Percentiles rank a stretch among this genome's conserved stretches.
Conservation (phyloP, 2,888 invertebrate genomes). For the Teinopalpus imperialis region DNA sequence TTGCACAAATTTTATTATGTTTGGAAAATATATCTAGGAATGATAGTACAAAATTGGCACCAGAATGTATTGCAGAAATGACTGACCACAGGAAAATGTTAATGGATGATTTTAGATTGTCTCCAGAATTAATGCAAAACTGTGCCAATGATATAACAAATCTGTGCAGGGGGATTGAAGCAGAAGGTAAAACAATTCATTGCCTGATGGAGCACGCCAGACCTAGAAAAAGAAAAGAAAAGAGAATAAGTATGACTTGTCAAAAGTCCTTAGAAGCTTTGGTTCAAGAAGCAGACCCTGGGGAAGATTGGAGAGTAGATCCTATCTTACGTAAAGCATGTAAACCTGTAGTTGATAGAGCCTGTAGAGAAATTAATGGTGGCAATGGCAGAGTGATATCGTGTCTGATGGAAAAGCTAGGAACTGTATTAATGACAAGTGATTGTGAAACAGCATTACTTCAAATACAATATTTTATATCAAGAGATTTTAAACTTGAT, state of each 20-base stretch:
- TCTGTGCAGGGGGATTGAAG: conserved; percentile 88
- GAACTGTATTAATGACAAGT: conserved; percentile 90
- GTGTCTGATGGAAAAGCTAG: conserved; percentile 96
- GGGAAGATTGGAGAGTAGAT: conserved; percentile 97
- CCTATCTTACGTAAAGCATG: conserved; percentile 94
- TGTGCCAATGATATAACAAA: conserved; percentile 92
- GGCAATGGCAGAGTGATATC: conserved; percentile 93
- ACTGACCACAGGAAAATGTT: conserved; percentile 94
- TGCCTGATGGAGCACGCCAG: conserved; percentile 96
- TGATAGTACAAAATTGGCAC: conserved; percentile 87
- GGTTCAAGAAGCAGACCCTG: conserved; percentile 94
- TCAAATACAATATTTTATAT: conserved; percentile 98
- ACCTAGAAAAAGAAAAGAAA: conserved; percentile 83
- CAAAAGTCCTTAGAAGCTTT: conserved; percentile 90
- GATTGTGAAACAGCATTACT: conserved; percentile 95
- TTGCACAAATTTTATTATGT: conserved; percentile 96
- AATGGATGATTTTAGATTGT: conserved; percentile 96
- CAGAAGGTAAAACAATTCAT: conserved; percentile 95
- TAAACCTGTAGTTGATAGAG: conserved; percentile 89
- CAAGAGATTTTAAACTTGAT: conserved; percentile 96
- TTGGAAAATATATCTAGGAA: conserved; percentile 89
- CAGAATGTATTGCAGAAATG: conserved; percentile 94
- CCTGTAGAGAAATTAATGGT: conserved; percentile 87
- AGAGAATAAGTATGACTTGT: conserved; percentile 86
- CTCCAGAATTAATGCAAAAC: conserved; percentile 94